Conservation (phyloP, 2,113 vertebrate genomes). For the Clupea harengus region DNA sequence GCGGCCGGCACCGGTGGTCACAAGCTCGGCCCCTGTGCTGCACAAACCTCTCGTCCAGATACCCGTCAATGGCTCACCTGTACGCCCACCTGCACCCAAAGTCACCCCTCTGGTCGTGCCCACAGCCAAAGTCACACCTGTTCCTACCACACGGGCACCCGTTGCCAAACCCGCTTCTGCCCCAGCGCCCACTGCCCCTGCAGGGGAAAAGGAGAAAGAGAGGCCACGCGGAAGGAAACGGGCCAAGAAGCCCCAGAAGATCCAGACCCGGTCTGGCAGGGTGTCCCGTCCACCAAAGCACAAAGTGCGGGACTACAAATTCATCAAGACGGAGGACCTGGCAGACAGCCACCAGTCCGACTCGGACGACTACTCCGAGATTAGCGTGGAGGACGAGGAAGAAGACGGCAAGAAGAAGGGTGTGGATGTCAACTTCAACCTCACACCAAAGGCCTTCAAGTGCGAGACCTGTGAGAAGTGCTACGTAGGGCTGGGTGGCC, state of each 20-base stretch:
- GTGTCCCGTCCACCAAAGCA: slow-evolving; percentile 92
- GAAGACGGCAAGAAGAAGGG: slow-evolving; percentile 55
- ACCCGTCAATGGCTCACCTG: slow-evolving; percentile 38
- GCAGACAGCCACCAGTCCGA: slow-evolving; percentile 87
- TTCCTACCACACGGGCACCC: neutral
- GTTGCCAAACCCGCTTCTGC: neutral
- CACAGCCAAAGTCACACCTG: slow-evolving; percentile 25
- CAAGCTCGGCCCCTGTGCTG: slow-evolving; percentile 65
- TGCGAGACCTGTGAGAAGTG: slow-evolving; percentile 90
- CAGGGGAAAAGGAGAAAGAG: slow-evolving; percentile 51
- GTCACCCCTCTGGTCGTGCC: slow-evolving; percentile 21
- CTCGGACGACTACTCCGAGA: slow-evolving; percentile 95
- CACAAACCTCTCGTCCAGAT: slow-evolving; percentile 57
- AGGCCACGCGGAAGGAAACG: slow-evolving; percentile 68
- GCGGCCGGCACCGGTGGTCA: slow-evolving; percentile 65
- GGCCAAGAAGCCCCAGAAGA: slow-evolving; percentile 78
- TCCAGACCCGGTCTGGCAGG: slow-evolving; percentile 89
- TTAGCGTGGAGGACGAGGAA: slow-evolving; percentile 87
- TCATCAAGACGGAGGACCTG: slow-evolving; percentile 92
- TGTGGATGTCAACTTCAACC: slow-evolving; percentile 61
- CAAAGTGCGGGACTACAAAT: slow-evolving; percentile 95
- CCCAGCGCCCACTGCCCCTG: slow-evolving; percentile 27
- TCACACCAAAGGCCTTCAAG: slow-evolving; percentile 80
- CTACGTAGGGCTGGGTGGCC: slow-evolving; percentile 90
- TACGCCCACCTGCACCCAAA: slow-evolving; percentile 30